Conservation (phyloP, 1,140 invertebrate species). For the Solenopsis invicta region DNA sequence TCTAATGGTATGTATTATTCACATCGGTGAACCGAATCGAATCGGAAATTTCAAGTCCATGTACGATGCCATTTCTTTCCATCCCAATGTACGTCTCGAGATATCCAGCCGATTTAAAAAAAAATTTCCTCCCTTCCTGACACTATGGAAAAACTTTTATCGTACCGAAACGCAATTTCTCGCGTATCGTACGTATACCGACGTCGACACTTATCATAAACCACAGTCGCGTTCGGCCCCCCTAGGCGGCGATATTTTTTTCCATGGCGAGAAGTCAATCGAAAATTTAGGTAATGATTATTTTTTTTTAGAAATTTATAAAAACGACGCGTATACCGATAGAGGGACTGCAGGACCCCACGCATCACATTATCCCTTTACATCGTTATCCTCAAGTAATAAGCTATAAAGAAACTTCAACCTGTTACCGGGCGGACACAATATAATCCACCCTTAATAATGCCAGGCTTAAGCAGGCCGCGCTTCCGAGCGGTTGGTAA, state of each 20-base stretch:
- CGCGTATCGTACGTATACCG: conserved; percentile 31
- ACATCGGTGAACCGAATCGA: conserved; percentile 69
- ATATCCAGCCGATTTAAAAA: conserved; percentile 44
- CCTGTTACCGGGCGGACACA: conserved; percentile 15
- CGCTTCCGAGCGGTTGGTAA: not conserved
- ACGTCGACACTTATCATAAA: conserved; percentile 46
- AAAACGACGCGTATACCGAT: not conserved
- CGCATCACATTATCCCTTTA: not conserved
- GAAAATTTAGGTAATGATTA: conserved; percentile 11
- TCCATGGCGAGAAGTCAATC: not conserved
- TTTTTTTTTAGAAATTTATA: not conserved
- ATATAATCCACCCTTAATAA: conserved; percentile 35
- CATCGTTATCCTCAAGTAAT: not conserved
- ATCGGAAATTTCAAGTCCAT: conserved; percentile 57
- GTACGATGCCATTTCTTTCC: conserved; percentile 39
- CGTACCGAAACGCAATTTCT: conserved; percentile 60
- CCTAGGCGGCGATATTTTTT: not conserved
- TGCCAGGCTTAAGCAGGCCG: conserved; percentile 24
- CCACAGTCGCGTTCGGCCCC: conserved; percentile 11
- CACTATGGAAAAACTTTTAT: conserved; percentile 66
- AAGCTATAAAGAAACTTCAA: conserved; percentile 11
- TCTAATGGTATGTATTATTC: conserved; percentile 74
- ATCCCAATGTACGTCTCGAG: not conserved
- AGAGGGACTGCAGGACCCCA: not conserved
- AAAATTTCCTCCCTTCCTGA: conserved; percentile 49